phyloP scores from a whole-genome alignment of 2,797 vertebrate genomes.

The Coregonus suidteri region DNA sequence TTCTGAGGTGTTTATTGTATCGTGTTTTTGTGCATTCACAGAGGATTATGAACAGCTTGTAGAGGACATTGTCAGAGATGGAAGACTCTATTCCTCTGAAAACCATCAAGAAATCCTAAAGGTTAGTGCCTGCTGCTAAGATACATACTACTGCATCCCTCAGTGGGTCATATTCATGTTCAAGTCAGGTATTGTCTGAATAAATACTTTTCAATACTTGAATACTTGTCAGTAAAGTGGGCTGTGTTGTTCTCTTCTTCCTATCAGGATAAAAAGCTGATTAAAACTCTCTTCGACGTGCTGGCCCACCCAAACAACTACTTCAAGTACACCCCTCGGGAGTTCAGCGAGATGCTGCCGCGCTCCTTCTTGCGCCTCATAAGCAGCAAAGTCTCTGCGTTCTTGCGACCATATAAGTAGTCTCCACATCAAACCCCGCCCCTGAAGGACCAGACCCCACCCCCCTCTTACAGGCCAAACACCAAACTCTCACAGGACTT shows the following conservation, averaged over 20 bases:
- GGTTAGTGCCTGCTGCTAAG: slow-evolving; percentile 66
- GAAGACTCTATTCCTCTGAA: slow-evolving; percentile 94
- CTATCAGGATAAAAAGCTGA: slow-evolving; percentile 95
- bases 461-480: slow-evolving; percentile 36
- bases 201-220: slow-evolving; percentile 43
- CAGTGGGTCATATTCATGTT: not conserved
- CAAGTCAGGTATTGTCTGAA: not conserved
- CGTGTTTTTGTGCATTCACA: slow-evolving; percentile 58
- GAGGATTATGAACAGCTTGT: slow-evolving; percentile 98
- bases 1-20: not conserved
- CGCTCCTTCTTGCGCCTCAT: slow-evolving; percentile 98
- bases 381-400: slow-evolving; percentile 97
- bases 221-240: slow-evolving; percentile 69
- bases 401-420: slow-evolving; percentile 98
- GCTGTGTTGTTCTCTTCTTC: slow-evolving; percentile 27
- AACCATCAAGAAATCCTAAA: slow-evolving; percentile 99
- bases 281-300: slow-evolving; percentile 98
- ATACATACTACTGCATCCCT: not conserved
- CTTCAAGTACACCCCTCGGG: slow-evolving; percentile 96
- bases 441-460: slow-evolving; percentile 52
- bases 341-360: slow-evolving; percentile 98
- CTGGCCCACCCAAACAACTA: slow-evolving; percentile 98
- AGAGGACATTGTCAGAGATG: slow-evolving; percentile 96
- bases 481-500: slow-evolving; percentile 57
- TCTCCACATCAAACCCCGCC: slow-evolving; percentile 56